Evolutionary conservation across 1,140 invertebrate species (phyloP), one percentile per base, ranked within the genome.

Genomic region (Fragariocoptes setiger): DNA sequence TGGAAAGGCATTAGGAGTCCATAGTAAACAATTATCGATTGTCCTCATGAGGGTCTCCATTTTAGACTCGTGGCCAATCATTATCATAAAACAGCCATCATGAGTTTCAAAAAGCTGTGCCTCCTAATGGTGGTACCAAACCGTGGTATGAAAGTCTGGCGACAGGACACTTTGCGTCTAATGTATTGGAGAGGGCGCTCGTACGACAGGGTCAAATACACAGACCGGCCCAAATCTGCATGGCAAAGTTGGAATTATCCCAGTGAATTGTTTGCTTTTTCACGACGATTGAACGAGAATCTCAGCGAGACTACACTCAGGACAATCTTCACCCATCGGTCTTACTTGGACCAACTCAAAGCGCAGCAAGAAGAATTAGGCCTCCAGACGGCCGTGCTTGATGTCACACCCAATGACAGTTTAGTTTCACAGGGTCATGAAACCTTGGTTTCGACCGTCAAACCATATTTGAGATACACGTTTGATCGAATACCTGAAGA

Each of bases 201-300:
- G 4, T 44, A 42, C n/a, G 39, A 44, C 18, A 17, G 3, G 17
- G 21, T 19, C 5, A 21, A 35, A 42, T 14, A 4, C n/a, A n/a
- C 12, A 19, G 8, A 19, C n/a, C 12, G 19, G n/a, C 21, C 3
- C 15, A 8, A 31, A 13, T 3, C 3, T 41, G 35, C 5, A 38
- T 56, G 41, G 43, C 15, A 25, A n/a, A 35, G 44, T 38, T 49
- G 64, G 82, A 88, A 88, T 55, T 72, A 79, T 54, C 65, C 73
- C 46, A 67, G 76, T 0, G 85, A 92, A 61, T 43, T 88, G 15
- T 86, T 64, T 63, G 74, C 79, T 3, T 88, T 90, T 62, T 71
- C 70, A 19, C 69, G 71, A 49, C 62, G 85, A 35, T 57, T 90
- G 12, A 68, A 70, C n/a, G 85, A 90, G 62, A 62, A 73, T 5